phyloP scores from a whole-genome alignment of 2,797 vertebrate genomes.

The Paguma larvata region DNA sequence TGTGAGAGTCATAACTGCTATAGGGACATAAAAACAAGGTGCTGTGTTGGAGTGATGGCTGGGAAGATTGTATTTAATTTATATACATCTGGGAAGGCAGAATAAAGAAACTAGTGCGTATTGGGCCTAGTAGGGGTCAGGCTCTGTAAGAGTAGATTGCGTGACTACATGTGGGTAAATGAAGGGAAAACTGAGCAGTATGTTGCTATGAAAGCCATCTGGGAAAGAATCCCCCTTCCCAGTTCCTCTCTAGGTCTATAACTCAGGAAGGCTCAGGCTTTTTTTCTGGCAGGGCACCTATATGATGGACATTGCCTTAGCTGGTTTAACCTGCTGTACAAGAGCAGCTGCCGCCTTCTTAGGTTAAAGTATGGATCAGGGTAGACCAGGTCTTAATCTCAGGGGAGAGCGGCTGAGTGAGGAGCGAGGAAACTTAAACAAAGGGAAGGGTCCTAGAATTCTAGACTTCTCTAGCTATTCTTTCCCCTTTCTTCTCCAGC shows the following conservation, averaged over 20 bases:
- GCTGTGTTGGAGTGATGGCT: not conserved
- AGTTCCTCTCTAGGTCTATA: not conserved
- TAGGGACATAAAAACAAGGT: constrained; percentile 2
- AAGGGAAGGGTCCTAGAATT: not conserved
- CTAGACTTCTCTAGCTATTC: not conserved
- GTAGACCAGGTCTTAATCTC: not conserved
- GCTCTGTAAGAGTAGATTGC: not conserved
- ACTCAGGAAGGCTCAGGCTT: not conserved
- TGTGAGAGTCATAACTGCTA: not conserved
- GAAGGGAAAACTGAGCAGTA: not conserved
- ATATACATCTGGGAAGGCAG: not conserved
- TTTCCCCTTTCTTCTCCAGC: not conserved
- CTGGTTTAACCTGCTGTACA: not conserved
- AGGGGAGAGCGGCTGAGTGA: not conserved
- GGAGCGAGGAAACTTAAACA: not conserved
- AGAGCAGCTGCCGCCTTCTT: not conserved
- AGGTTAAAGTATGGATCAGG: not conserved
- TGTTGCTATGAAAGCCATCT: not conserved
- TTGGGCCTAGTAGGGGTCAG: not conserved
- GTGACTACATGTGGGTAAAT: not conserved
- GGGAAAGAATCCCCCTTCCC: not conserved
- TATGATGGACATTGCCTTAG: not conserved
- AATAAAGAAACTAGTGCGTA: not conserved
- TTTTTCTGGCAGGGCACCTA: not conserved
- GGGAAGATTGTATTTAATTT: not conserved